Base-by-base conservation (phyloP, 2,797 vertebrate species). In the Lepilemur septentrionalis region DNA sequence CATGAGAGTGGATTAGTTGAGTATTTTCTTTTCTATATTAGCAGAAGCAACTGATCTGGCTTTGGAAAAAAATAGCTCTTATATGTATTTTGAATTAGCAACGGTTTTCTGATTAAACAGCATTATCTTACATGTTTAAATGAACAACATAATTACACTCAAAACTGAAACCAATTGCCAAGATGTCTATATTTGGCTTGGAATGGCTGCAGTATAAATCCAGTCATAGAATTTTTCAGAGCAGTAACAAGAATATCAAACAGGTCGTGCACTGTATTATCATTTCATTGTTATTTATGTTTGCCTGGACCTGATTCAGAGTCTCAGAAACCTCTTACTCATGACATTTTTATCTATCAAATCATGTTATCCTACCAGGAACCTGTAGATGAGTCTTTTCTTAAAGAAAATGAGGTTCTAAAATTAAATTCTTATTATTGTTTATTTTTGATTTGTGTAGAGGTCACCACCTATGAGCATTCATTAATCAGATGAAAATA, bases 281-380 rank as follows among this genome's bases (percentile, higher is more conserved):
- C 91, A 80, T 83, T 89, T 81, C n/a, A 32, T 65, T 94, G n/a
- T 81, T 70, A 94, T 76, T 97, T 94, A 48, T 81, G 52, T 89
- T 87, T 91, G 70, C 28, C 63, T 52, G 35, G 28, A 52, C 50
- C 79, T 46, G 28, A 94, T 15, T 93, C 55, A 83, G 32, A 83
- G 35, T 88, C 95, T 78, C n/a, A 48, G 65, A 88, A 90, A 87
- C 30, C 23, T 82, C 72, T 92, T 63, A 23, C 12, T 65, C 57
- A 30, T 18, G 28, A n/a, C 7, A 41, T 41, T 81, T 76, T 93
- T 93, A 84, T 50, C 41, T 80, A 35, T 89, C 92, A 82, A 57
- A 85, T 73, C 86, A 94, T 63, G 4, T 38, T 35, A 15, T 94
- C 38, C 57, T 61, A 73, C 32, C 52, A 89, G 22, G 38, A 67